Base-by-base conservation (phyloP, 1,140 invertebrate genomes). In the Drosophila persimilis region DNA sequence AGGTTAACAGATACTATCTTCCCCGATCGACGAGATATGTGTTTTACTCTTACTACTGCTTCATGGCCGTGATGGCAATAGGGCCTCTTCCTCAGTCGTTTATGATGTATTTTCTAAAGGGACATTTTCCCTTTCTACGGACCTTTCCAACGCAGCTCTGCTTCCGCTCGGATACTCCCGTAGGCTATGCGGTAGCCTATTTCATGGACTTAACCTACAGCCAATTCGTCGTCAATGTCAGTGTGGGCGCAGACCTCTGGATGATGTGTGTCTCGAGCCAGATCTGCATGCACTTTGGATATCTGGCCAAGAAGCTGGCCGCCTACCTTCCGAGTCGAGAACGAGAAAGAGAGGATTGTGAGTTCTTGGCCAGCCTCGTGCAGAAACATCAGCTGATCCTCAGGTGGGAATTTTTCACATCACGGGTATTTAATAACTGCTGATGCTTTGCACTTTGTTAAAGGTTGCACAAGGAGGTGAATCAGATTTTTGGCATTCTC, bases 231-330 rank as follows among this genome's bases (percentile, higher is more conserved):
- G 48, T 83, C 11, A 79, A 78, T 59, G 24, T 26, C 3, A 84
- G 48, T n/a, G 20, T 74, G 13, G 75, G 71, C 31, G 67, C 65
- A 3, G 80, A 83, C 31, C 44, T 79, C 2, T 84, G 75, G 80
- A 75, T 84, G 64, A 79, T 79, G 60, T 75, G 65, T 44, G 54
- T 72, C 3, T 57, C 65, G 2, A 55, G 54, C 17, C 80, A 84
- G 35, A 55, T 84, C 2, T 62, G 53, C 8, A 67, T 84, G 71
- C 80, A 84, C 48, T 79, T 83, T 31, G 61, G 50, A 6, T 29
- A 76, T 8, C 8, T 84, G 44, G 75, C 59, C 9, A 56, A 56
- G 3, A 5, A 52, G 0, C 20, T 84, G 5, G 3, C 7, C 0
- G 8, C 26, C 1, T 59, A 84, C 11, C 15, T 7, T 6, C 7